Percentiles rank a stretch among this genome's conserved stretches.
phyloP scores from a whole-genome alignment of 2,888 invertebrate species.

The Heliconius cydno region DNA sequence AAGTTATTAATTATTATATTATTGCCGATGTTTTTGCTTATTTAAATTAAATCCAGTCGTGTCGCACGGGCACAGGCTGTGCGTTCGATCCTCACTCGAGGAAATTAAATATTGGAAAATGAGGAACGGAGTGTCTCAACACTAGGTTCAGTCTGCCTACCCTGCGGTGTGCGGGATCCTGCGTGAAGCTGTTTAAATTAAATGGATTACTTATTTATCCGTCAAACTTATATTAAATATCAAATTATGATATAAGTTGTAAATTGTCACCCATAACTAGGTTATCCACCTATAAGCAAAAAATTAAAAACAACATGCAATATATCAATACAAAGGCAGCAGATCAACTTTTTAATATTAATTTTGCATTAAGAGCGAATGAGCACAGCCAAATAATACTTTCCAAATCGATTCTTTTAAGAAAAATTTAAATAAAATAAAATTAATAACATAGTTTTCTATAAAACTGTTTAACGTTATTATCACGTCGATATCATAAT shows the following conservation, averaged over 20 bases:
- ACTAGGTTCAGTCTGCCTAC: too few relatives aligned
- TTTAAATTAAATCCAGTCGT: too few relatives aligned
- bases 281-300: neutral
- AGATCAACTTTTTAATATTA: slow-evolving; percentile 20
- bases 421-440: neutral
- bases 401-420: slow-evolving; percentile 29
- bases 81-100: too few relatives aligned
- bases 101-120: too few relatives aligned
- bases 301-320: slow-evolving; percentile 20
- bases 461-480: neutral
- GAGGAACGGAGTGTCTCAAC: too few relatives aligned
- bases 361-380: slow-evolving; percentile 22
- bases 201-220: neutral
- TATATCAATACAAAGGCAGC: slow-evolving; percentile 8
- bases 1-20: neutral
- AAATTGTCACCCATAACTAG: neutral
- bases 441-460: neutral
- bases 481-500: neutral
- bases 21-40: neutral
- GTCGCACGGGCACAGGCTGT: too few relatives aligned
- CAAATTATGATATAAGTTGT: neutral
- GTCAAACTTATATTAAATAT: too few relatives aligned
- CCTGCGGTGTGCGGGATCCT: too few relatives aligned
- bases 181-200: neutral
- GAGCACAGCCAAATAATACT: slow-evolving; percentile 25